Evolutionary conservation across 2,797 vertebrate genomes (phyloP).

Genomic region (Arrhamphus sclerolepis): DNA sequence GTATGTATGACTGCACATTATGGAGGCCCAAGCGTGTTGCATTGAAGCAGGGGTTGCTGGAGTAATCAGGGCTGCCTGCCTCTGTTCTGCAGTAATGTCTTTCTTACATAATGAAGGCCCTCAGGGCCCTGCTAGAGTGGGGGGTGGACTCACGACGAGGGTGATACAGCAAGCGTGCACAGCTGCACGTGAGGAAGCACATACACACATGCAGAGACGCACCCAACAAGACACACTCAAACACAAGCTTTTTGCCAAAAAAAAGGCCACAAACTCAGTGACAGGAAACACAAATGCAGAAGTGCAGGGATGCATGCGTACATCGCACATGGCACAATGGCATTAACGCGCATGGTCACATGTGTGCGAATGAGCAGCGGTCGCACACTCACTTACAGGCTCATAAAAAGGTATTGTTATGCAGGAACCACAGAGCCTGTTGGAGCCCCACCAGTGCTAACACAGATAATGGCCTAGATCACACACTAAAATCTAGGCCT

Average conservation of each 20-base stretch:
- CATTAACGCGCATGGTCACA: constrained; percentile 54
- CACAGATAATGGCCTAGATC: constrained; percentile 89
- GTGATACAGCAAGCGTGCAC: constrained; percentile 73
- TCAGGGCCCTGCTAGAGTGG: constrained; percentile 63
- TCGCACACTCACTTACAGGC: constrained; percentile 32
- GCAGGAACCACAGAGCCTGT: constrained; percentile 78
- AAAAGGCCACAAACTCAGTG: constrained; percentile 49
- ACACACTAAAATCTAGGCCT: constrained; percentile 85
- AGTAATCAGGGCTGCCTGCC: constrained; percentile 65
- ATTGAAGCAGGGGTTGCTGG: constrained; percentile 54
- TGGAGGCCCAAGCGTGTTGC: constrained; percentile 38
- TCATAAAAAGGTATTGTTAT: constrained; percentile 80
- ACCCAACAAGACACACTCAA: constrained; percentile 15
- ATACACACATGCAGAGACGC: constrained; percentile 36
- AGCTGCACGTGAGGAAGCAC: constrained; percentile 69
- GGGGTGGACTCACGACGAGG: constrained; percentile 65
- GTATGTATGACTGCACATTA: constrained; percentile 12
- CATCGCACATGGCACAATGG: constrained; percentile 50
- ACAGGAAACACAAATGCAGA: constrained; percentile 49
- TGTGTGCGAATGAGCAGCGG: constrained; percentile 26
- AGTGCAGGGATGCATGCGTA: constrained; percentile 37
- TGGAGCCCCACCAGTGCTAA: constrained; percentile 85
- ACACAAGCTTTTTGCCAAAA: constrained; percentile 28
- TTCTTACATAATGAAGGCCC: constrained; percentile 81
- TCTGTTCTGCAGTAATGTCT: constrained; percentile 75